phyloP scores from a whole-genome alignment of 1,140 invertebrate species.

The Polypedilum vanderplanki region DNA sequence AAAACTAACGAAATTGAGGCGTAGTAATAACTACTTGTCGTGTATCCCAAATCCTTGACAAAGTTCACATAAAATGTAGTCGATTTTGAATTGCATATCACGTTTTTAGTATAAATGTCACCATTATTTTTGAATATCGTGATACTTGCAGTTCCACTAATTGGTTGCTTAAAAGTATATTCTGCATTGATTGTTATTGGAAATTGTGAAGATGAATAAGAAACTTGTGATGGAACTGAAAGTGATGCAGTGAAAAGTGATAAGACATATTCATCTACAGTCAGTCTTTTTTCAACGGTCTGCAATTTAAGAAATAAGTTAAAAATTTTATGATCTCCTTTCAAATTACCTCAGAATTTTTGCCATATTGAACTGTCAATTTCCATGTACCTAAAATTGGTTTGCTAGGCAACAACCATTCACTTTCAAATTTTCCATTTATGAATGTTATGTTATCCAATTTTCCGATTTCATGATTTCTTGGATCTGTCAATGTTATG shows the following conservation, averaged over 20 bases:
- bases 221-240: conserved; percentile 68
- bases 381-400: conserved; percentile 88
- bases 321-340: background rate
- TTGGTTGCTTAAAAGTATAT: conserved; percentile 61
- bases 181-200: conserved; percentile 71
- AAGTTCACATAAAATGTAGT: conserved; percentile 64
- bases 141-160: conserved; percentile 66
- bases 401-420: conserved; percentile 71
- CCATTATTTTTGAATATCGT: background rate
- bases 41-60: conserved; percentile 47
- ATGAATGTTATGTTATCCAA: conserved; percentile 62
- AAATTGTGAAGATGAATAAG: conserved; percentile 70
- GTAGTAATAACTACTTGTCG: background rate
- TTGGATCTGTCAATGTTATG: conserved; percentile 32
- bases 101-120: background rate
- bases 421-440: conserved; percentile 68
- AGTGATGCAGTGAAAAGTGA: conserved; percentile 87
- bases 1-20: background rate
- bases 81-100: conserved; percentile 60
- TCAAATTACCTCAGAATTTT: background rate
- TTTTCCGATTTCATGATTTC: conserved; percentile 55
- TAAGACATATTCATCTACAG: conserved; percentile 76
- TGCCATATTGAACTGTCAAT: conserved; percentile 54
- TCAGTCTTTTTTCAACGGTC: conserved; percentile 35
- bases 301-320: conserved; percentile 30